Base-by-base conservation (phyloP, 2,888 invertebrate species). In the Drepanosiphum platanoidis region DNA sequence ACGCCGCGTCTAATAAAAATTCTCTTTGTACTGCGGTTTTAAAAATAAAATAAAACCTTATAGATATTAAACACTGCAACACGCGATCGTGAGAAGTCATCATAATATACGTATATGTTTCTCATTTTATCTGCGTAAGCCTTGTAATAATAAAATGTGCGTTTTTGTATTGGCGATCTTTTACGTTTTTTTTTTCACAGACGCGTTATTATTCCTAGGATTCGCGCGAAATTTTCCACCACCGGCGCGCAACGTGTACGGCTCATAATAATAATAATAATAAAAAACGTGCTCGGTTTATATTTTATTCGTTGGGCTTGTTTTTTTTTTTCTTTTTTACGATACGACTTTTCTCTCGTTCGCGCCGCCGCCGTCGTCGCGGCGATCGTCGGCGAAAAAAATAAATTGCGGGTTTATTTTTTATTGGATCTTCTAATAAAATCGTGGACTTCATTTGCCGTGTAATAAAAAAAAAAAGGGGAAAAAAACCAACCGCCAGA, bases 371-470 rank as follows among this genome's bases (percentile, higher is more conserved):
- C 13, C 46, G 34, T 27, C 52, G 8, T 36, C 27, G 36, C 13
- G 34, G 34, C 27, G 36, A 66, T 32, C 18, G 13, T 68, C 39
- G 84, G 68, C 68, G 9, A 52, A 39, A 68, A 30, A 70, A 58
- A 58, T 61, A 70, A 77, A 80, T 27, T 39, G 61, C 30, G 82
- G 32, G 61, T 74, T 64, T 61, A 18, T 80, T 80, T 58, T 52
- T 83, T 75, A 84, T 84, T 75, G 68, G 52, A 58, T 36, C 68
- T 66, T n/a, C 36, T 77, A 75, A 84, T 84, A 58, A 84, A 77
- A 58, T 32, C 13, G 27, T 58, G 32, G 30, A 75, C 66, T 66
- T 68, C 75, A 64, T 66, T 71, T 30, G 32, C 22, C 13, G 52
- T 61, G 32, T 68, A 84, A 84, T 77, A 84, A 84, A 84, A 75